A percentile compares a stretch with the other conserved stretches of the same genome.
phyloP scores from a whole-genome alignment of 1,140 invertebrate genomes.

The Ceratitis capitata region DNA sequence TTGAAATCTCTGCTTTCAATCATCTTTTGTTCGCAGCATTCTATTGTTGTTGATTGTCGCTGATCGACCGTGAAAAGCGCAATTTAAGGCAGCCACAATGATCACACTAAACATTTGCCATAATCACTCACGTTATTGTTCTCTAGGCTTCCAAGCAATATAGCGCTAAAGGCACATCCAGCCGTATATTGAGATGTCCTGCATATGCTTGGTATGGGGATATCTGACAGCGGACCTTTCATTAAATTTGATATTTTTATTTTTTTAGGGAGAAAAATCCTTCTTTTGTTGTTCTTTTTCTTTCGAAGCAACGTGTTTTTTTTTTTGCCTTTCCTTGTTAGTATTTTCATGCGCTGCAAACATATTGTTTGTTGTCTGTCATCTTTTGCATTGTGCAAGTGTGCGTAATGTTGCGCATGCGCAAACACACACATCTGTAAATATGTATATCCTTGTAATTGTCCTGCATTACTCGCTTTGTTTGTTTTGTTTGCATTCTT shows the following conservation, averaged over 20 bases:
- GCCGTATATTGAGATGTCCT: neutral
- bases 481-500: conserved; percentile 21
- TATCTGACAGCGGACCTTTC: neutral
- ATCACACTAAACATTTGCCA: conserved; percentile 40
- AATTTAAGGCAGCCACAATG: conserved; percentile 39
- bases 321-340: neutral
- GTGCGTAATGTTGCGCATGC: neutral
- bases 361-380: conserved; percentile 1
- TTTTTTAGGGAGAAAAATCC: conserved; percentile 9
- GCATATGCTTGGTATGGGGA: too few relatives aligned
- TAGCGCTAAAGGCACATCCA: neutral
- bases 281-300: neutral
- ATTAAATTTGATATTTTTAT: neutral
- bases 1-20: neutral
- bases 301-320: neutral
- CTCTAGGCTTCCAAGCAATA: neutral
- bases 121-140: conserved; percentile 41
- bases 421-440: neutral
- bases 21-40: neutral
- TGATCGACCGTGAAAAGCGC: conserved; percentile 44
- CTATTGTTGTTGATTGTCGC: conserved; percentile 11
- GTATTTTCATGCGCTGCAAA: neutral
- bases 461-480: neutral
- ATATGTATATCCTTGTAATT: neutral
- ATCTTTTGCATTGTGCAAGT: conserved; percentile 10